Base-by-base conservation (phyloP, 2,113 vertebrate species). In the Lontra canadensis region DNA sequence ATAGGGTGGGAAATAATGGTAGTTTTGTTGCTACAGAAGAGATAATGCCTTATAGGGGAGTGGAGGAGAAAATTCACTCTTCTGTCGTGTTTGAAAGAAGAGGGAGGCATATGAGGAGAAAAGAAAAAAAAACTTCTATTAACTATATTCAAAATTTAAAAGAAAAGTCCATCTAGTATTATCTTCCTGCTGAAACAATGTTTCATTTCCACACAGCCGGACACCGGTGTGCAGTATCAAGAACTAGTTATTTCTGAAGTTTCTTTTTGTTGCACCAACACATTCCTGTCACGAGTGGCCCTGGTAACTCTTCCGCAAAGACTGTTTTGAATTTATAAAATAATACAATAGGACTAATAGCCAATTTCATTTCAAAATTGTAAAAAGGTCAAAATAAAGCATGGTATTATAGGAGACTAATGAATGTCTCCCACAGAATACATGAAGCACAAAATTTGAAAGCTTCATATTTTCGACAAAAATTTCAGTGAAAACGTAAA, bases 301-400 rank as follows among this genome's bases (percentile, higher is more conserved):
- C 65, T 91, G 12, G 42, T 73, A 93, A 88, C 20, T 93, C 59
- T 57, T 86, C 83, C 57, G 9, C 25, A 89, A 96, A 92, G 42
- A 76, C 7, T 23, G 4, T 47, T 94, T 95, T 61, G 52, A 86
- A 63, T 84, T 63, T 88, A 49, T 84, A 94, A 97, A 95, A 92
- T 52, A 44, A 83, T 67, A 47, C 0, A 88, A 73, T 47, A 85
- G 11, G 20, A 83, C 61, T 69, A 88, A 88, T 15, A 95, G 57
- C 17, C 25, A 93, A 86, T 80, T 96, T 86, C 49, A 91, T 55
- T 93, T 83, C 84, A 92, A 91, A 98, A 94, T 42, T 78, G 4
- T 57, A 74, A 76, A 97, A 92, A 81, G 36, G 4, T 91, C 47
- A 93, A 94, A 93, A 83, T 52, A 85, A 61, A 61, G 36, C 7